phyloP scores from a whole-genome alignment of 2,797 vertebrate species.

The Sebastes steindachneri region DNA sequence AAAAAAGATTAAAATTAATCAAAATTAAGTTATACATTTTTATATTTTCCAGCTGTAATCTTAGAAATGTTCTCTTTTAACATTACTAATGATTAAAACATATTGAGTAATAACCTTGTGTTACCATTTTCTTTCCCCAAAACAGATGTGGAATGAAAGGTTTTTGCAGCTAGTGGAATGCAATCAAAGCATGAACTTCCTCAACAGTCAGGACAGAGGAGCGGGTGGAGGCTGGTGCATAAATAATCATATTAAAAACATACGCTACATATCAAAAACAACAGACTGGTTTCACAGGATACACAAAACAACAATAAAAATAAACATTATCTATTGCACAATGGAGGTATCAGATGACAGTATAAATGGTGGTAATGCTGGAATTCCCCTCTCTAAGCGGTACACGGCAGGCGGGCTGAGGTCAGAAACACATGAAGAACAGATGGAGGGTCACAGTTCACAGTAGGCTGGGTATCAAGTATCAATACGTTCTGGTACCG shows the following conservation, averaged over 20 bases:
- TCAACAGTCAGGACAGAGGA: conserved; percentile 9
- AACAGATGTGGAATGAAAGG: conserved; percentile 8
- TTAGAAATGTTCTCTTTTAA: background rate
- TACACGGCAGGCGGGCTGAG: conserved; percentile 15
- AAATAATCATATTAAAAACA: conserved; percentile 69
- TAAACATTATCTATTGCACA: conserved; percentile 84
- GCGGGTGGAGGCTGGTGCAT: conserved; percentile 32
- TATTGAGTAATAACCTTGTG: background rate
- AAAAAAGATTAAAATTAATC: conserved; percentile 8
- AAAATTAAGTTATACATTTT: background rate
- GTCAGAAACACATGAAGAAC: conserved; percentile 7
- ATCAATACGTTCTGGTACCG: background rate
- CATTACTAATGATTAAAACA: conserved; percentile 3
- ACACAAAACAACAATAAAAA: conserved; percentile 69
- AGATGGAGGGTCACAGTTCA: conserved; percentile 8
- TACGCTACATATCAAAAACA: conserved; percentile 57
- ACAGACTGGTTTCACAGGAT: conserved; percentile 64
- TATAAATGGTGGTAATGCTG: conserved; percentile 33
- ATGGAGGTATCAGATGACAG: conserved; percentile 69
- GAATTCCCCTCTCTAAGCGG: conserved; percentile 7
- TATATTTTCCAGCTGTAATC: background rate
- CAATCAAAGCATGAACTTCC: conserved; percentile 23
- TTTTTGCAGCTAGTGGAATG: conserved; percentile 3
- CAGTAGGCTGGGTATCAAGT: no score
- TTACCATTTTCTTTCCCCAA: conserved; percentile 1